Base-by-base conservation (phyloP, 2,888 invertebrate genomes). In the Thymelicus sylvestris region DNA sequence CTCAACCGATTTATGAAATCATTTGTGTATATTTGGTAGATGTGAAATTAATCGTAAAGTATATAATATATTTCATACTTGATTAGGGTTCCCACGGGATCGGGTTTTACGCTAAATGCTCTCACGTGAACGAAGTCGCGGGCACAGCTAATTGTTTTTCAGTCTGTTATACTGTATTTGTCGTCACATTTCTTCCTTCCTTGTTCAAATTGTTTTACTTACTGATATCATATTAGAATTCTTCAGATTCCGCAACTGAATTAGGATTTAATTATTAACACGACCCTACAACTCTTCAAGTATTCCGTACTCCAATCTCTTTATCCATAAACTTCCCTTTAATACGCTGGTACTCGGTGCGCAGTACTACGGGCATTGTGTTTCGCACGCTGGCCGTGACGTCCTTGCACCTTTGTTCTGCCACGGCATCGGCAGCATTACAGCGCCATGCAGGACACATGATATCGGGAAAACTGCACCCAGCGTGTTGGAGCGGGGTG, bases 331-430 rank as follows among this genome's bases (percentile, higher is more conserved):
- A 19, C 15, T 19, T 52, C 12, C 7, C 8, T 12, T 12, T 8
- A 15, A n/a, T n/a, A 55, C 55, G 24, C 12, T 12, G 55, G 24
- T 55, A 24, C 15, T 24, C 6, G 55, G 24, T 55, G 55, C 55
- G 59, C 24, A 48, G 41, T 62, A 12, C n/a, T 44, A 12, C 24
- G 31, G n/a, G 47, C 65, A 84, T 88, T 88, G 84, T 88, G 75
- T 72, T 66, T 67, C 76, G 73, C 76, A 77, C 77, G 72, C 77
- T 73, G 72, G 79, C 83, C 88, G 84, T 88, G 85, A 86, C 87
- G 89, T 86, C 89, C 89, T 88, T 88, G 87, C 79, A 76, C 77
- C 82, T 82, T 86, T 88, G 86, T 86, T 72, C 75, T 6, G 66
- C 15, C 47, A 47, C 31, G 24, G 52, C 39, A 19, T 48, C 48